A percentile compares a stretch with the other conserved stretches of the same genome.
phyloP scores from a whole-genome alignment of 1,140 invertebrate species.

The Bathynomus jamesi region DNA sequence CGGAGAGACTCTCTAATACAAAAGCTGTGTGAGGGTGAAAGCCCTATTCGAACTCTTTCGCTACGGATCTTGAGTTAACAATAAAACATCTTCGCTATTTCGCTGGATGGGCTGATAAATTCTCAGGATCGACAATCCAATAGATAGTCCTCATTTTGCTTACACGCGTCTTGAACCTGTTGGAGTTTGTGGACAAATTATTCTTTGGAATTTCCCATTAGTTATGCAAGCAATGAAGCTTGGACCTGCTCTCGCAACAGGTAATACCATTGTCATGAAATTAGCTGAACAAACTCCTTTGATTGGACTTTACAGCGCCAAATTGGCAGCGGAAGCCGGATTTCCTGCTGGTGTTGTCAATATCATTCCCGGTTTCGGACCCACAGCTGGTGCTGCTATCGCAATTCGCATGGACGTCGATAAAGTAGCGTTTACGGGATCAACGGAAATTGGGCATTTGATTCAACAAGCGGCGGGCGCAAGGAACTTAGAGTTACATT shows the following conservation, averaged over 20 bases:
- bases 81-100: slow-evolving; percentile 57
- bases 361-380: slow-evolving; percentile 78
- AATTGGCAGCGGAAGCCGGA: slow-evolving; percentile 75
- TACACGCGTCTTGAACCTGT: slow-evolving; percentile 94
- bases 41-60: slow-evolving; percentile 64
- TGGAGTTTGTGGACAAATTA: slow-evolving; percentile 95
- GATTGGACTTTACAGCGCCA: slow-evolving; percentile 81
- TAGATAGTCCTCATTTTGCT: slow-evolving; percentile 76
- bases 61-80: slow-evolving; percentile 60
- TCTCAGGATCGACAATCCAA: slow-evolving; percentile 77
- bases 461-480: slow-evolving; percentile 71
- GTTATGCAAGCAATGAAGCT: slow-evolving; percentile 95
- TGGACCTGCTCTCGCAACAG: slow-evolving; percentile 79
- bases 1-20: too few species aligned
- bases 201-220: slow-evolving; percentile 96
- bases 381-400: slow-evolving; percentile 71
- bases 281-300: slow-evolving; percentile 95
- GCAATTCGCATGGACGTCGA: slow-evolving; percentile 68
- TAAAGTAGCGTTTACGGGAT: slow-evolving; percentile 69
- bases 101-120: slow-evolving; percentile 72
- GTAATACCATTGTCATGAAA: slow-evolving; percentile 86
- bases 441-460: slow-evolving; percentile 77
- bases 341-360: slow-evolving; percentile 81
- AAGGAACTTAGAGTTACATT: slow-evolving; percentile 75
- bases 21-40: too few species aligned